These are phyloP conservation scores for Pseudochirops corinnae DNA, from an alignment of 2,797 vertebrate genomes.

Conservation along the genomic window DNA sequence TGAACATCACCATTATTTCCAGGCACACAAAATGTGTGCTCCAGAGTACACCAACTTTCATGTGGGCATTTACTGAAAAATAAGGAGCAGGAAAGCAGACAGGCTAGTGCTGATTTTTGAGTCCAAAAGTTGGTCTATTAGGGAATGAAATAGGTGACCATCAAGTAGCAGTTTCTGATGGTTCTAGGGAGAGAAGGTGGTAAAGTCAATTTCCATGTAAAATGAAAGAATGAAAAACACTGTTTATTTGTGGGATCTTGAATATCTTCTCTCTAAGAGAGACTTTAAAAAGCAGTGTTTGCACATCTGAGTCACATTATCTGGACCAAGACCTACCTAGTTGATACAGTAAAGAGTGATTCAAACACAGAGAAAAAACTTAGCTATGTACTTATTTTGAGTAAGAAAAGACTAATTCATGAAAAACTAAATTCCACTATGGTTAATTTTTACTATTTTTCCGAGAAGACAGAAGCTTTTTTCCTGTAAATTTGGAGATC, in stretches of 20 bases:
- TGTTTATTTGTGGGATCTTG: constrained; percentile 21
- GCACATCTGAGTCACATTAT: constrained; percentile 25
- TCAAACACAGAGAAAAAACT: constrained; percentile 10
- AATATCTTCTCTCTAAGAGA: constrained; percentile 46
- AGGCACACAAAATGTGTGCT: constrained; percentile 6
- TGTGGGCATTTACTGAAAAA: constrained; percentile 49
- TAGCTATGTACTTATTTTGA: constrained; percentile 20
- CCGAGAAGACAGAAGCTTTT: constrained; percentile 9
- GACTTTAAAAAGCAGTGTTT: background rate
- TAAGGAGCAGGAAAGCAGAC: constrained; percentile 23
- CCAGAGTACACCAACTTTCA: background rate
- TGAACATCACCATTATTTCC: background rate
- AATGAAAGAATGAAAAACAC: constrained; percentile 31
- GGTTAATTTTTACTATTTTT: constrained; percentile 54
- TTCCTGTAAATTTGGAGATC: constrained; percentile 25
- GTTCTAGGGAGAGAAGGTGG: constrained; percentile 1
- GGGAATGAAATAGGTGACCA: constrained; percentile 31
- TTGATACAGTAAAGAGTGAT: constrained; percentile 23
- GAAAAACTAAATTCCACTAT: constrained; percentile 47
- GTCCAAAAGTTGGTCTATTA: constrained; percentile 20
- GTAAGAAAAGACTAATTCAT: constrained; percentile 45
- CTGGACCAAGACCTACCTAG: background rate
- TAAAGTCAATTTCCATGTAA: background rate
- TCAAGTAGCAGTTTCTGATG: constrained; percentile 1
- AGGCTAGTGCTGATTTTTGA: constrained; percentile 28